phyloP scores from a whole-genome alignment of 2,113 vertebrate genomes.

The Rhabdomys dilectus region DNA sequence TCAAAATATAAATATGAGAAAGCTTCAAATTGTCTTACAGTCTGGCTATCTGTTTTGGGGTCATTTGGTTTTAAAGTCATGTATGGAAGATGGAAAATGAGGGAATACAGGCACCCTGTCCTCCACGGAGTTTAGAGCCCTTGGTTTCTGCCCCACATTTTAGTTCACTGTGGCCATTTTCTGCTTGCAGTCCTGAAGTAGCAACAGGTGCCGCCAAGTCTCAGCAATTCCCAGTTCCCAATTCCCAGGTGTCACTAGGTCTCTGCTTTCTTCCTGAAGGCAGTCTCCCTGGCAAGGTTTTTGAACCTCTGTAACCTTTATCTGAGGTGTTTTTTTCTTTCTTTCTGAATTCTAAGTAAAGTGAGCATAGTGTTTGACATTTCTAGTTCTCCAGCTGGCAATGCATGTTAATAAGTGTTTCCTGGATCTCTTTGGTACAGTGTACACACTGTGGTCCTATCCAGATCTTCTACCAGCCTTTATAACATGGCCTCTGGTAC shows the following conservation, averaged over 20 bases:
- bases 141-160: background rate
- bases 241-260: background rate
- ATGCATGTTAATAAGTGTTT: slow-evolving; percentile 38
- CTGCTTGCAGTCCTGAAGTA: background rate
- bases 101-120: no score
- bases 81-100: background rate
- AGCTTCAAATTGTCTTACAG: background rate
- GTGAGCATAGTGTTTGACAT: background rate
- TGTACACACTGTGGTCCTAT: slow-evolving; percentile 93
- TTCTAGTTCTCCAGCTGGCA: background rate
- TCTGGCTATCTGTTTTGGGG: background rate
- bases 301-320: background rate
- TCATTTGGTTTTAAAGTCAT: slow-evolving; percentile 16
- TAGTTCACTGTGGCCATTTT: slow-evolving; percentile 20
- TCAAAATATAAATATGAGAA: slow-evolving; percentile 42
- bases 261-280: background rate
- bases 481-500: slow-evolving; percentile 94
- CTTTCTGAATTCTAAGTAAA: slow-evolving; percentile 34
- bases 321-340: background rate
- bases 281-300: background rate
- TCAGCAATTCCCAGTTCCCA: background rate
- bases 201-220: background rate
- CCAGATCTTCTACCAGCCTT: slow-evolving; percentile 93
- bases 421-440: slow-evolving; percentile 85
- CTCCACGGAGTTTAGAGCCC: no score